Base-by-base conservation (phyloP, 2,888 invertebrate species). In the Aphidius colemani region DNA sequence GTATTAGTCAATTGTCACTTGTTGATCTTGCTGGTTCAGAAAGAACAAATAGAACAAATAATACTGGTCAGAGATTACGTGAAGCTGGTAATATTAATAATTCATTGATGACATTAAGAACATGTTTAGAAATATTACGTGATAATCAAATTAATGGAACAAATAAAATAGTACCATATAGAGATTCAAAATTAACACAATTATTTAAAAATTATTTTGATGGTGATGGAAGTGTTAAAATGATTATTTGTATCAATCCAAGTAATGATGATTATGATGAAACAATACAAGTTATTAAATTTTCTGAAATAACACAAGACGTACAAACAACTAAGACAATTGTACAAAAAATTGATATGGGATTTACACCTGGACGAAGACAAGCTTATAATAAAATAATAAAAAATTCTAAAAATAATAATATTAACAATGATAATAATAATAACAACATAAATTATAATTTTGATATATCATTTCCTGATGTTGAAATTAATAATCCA, bases 11-110 rank as follows among this genome's bases (percentile, higher is more conserved):
- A 80, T 83, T 99, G 44, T 96, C 97, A 60, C 85, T 99, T 66
- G 98, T 99, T 0, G 99, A 99, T 85, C 86, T 99, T 78, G 99
- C 99, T 41, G 99, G 99, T 7, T 96, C 96, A 75, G 99, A 99
- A 83, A 85, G 97, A 59, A 93, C 94, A 0, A 93, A 90, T 70
- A 86, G 98, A 30, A 98, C 99, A 0, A 93, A 95, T 78, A 98
- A 94, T 75, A 91, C 91, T 0, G 93, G 93, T 6, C 87, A 88
- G 70, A 82, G 89, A 51, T 82, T 90, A 7, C 84, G 86, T 69
- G 91, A 91, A 85, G 90, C 88, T 58, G 80, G 82, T 10, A 96
- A 94, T 78, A 99, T 99, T 59, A 99, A 99, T 81, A 96, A 96
- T 78, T 97, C 97, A 0, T 84, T 99, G 55, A 96, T 98, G 96